Evolutionary conservation across 2,113 vertebrate genomes (phyloP).

Genomic region (Pterocles gutturalis): DNA sequence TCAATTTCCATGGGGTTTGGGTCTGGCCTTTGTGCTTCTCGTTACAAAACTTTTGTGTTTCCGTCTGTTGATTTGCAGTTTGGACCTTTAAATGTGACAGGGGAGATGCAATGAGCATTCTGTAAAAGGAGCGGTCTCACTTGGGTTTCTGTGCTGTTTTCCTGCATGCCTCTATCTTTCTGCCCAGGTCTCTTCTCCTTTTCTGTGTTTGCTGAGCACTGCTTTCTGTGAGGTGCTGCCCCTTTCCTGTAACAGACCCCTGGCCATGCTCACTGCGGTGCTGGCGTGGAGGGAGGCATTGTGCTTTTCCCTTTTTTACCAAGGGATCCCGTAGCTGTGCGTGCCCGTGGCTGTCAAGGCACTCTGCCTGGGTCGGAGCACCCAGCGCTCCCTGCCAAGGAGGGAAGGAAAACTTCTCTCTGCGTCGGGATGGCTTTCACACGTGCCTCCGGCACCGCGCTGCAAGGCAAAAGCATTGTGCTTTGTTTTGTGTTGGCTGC

Average conservation of each 20-base stretch:
- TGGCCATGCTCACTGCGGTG: fast-evolving
- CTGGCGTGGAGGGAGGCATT: not conserved
- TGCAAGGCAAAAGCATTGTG: not conserved
- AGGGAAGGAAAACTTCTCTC: not conserved
- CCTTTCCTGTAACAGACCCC: not conserved
- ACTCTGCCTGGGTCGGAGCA: not conserved
- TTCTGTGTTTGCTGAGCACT: fast-evolving
- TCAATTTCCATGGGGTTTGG: not conserved
- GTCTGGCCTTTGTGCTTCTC: not conserved
- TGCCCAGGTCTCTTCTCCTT: not conserved
- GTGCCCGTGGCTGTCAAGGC: not conserved
- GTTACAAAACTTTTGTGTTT: not conserved
- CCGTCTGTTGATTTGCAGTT: not conserved
- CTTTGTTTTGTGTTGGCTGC: slow-evolving; percentile 25
- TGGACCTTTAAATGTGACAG: not conserved
- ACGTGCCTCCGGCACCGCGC: not conserved
- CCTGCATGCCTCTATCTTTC: not conserved
- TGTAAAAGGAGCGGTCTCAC: not conserved
- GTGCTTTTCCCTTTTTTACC: not conserved
- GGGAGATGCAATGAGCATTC: not conserved
- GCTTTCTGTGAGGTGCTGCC: not conserved
- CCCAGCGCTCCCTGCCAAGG: not conserved
- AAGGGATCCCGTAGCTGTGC: not conserved
- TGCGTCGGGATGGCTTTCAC: not conserved
- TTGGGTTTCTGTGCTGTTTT: not conserved